Evolutionary conservation across 1,140 invertebrate species (phyloP).

Genomic region (Cherax quadricarinatus): DNA sequence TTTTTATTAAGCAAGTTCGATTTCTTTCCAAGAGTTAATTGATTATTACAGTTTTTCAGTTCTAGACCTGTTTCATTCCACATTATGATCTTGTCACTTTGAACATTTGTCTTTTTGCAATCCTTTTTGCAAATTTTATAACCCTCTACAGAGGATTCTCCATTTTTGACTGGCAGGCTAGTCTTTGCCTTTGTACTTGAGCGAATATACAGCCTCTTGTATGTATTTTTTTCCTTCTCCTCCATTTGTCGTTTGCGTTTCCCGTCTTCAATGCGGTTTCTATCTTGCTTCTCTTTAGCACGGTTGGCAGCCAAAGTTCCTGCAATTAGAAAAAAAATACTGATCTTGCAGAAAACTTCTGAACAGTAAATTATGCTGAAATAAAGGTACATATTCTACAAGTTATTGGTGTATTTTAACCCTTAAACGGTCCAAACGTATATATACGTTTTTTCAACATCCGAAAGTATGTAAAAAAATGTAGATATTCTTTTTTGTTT

Average conservation of each 20-base stretch:
- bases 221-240: conserved; percentile 56
- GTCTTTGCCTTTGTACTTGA: conserved; percentile 43
- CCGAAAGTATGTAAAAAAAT: too few relatives aligned
- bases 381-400: too few relatives aligned
- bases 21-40: neutral
- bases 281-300: conserved; percentile 44
- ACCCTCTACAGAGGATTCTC: neutral
- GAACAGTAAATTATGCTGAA: neutral
- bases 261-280: conserved; percentile 26
- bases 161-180: neutral
- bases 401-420: too few relatives aligned
- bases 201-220: conserved; percentile 49
- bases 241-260: conserved; percentile 29
- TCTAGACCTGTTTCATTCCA: conserved; percentile 46
- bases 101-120: neutral
- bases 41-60: neutral
- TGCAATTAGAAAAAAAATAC: conserved; percentile 10
- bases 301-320: conserved; percentile 56
- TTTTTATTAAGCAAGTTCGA: neutral
- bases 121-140: neutral
- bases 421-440: too few relatives aligned
- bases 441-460: too few relatives aligned
- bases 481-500: too few relatives aligned
- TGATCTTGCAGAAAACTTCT: neutral
- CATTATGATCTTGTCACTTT: conserved; percentile 6